Percentiles rank a stretch among this genome's conserved stretches.
Conservation (phyloP, 2,888 invertebrate genomes). For the Creontiades dilutus region DNA sequence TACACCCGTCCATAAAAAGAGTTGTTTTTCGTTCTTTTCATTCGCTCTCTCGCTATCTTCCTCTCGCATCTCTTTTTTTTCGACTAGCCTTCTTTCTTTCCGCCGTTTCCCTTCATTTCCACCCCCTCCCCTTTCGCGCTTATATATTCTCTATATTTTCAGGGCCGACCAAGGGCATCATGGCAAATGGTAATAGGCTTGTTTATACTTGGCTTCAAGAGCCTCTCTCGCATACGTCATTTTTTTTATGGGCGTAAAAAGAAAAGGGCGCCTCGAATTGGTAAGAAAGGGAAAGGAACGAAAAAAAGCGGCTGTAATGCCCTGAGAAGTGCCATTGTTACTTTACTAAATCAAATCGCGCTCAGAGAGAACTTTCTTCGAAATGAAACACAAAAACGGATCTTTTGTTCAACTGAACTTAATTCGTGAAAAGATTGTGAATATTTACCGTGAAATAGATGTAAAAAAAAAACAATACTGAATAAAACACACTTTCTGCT, state of each 20-base stretch:
- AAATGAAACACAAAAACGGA: background rate
- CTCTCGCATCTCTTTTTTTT: constrained; percentile 13
- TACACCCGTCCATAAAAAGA: constrained; percentile 2
- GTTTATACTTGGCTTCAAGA: constrained; percentile 6
- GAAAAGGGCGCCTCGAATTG: background rate
- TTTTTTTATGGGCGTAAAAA: constrained; percentile 16
- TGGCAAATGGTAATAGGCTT: constrained; percentile 36
- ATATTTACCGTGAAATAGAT: too few relatives aligned
- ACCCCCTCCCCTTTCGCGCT: background rate
- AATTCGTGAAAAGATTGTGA: too few relatives aligned
- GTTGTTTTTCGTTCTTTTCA: constrained; percentile 18
- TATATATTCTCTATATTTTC: background rate
- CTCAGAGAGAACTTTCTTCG: background rate
- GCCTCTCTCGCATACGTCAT: constrained; percentile 23
- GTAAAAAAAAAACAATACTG: too few relatives aligned
- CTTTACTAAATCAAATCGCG: background rate
- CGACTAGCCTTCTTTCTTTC: background rate
- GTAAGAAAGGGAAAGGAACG: background rate
- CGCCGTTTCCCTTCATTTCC: background rate
- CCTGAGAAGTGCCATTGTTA: constrained; percentile 19
- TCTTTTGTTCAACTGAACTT: too few relatives aligned
- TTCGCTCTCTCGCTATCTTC: constrained; percentile 2
- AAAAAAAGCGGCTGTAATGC: background rate
- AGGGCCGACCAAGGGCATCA: background rate
- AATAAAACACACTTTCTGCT: too few relatives aligned